Conservation (phyloP, 2,797 vertebrate genomes). For the Rhabdophis nuchalis region DNA sequence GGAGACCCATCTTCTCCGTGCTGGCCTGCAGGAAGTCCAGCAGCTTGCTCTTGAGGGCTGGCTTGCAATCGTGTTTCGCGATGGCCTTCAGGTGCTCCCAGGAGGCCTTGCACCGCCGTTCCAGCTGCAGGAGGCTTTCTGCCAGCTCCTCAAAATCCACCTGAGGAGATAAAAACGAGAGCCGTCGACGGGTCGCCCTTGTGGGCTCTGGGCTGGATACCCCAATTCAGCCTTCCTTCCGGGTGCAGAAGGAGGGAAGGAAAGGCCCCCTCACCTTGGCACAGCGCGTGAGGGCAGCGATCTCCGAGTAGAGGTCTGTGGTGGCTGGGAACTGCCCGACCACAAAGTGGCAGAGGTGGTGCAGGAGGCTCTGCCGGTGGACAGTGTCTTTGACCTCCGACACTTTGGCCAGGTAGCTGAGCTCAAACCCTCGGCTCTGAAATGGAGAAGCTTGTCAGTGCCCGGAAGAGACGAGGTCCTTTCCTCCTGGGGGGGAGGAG, state of each 20-base stretch:
- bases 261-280: constrained; percentile 80
- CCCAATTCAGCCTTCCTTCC: background rate
- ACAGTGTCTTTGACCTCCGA: constrained; percentile 96
- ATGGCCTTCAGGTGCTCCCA: constrained; percentile 90
- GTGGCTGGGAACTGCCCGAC: constrained; percentile 84
- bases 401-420: constrained; percentile 93
- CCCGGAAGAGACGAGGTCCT: background rate
- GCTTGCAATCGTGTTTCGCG: constrained; percentile 85
- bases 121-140: constrained; percentile 86
- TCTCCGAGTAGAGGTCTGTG: constrained; percentile 90
- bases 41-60: constrained; percentile 82
- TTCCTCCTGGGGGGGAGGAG: background rate
- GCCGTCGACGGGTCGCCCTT: background rate
- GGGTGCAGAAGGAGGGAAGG: no score
- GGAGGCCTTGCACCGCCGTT: constrained; percentile 83
- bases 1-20: constrained; percentile 81
- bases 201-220: no score
- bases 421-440: constrained; percentile 91
- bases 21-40: constrained; percentile 89
- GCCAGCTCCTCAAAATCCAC: constrained; percentile 90
- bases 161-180: constrained; percentile 60
- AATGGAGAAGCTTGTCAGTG: constrained; percentile 22
- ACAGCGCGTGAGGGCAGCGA: constrained; percentile 84
- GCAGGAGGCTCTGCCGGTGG: constrained; percentile 87
- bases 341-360: constrained; percentile 88